These are phyloP conservation scores for Bolborhynchus lineola DNA, from an alignment of 2,113 vertebrate species.

Conservation along the genomic window DNA sequence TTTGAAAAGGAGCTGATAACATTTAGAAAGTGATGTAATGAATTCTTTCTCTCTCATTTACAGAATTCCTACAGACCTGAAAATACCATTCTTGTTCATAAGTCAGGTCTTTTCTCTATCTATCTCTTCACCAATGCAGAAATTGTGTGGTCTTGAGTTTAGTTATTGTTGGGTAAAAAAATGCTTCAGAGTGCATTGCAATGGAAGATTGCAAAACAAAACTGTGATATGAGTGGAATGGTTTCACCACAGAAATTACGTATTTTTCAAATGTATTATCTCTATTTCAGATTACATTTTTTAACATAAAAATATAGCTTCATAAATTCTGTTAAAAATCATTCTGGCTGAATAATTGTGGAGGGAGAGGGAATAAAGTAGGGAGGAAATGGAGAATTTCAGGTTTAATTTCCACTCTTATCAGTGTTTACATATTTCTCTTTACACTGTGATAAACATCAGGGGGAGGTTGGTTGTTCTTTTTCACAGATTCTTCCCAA, in stretches of 20 bases:
- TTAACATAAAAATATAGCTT: neutral
- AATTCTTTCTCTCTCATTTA: neutral
- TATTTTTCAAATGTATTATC: neutral
- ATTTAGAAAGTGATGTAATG: neutral
- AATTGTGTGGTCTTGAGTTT: neutral
- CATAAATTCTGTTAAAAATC: neutral
- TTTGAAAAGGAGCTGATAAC: neutral
- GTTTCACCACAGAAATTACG: neutral
- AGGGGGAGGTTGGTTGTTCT: neutral
- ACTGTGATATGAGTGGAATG: neutral
- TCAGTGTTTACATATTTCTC: neutral
- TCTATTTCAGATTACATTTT: neutral
- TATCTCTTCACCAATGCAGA: neutral
- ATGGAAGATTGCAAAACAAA: neutral
- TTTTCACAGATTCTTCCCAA: neutral
- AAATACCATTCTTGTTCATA: neutral
- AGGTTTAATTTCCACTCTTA: neutral
- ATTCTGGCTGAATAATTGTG: neutral
- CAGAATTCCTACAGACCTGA: neutral
- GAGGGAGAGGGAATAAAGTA: neutral
- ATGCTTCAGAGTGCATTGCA: neutral
- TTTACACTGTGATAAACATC: neutral
- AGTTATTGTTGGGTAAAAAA: neutral
- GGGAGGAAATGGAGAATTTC: neutral
- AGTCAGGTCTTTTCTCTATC: neutral